Conservation (phyloP, 2,797 vertebrate species). For the Mormyrops boulengeri region DNA sequence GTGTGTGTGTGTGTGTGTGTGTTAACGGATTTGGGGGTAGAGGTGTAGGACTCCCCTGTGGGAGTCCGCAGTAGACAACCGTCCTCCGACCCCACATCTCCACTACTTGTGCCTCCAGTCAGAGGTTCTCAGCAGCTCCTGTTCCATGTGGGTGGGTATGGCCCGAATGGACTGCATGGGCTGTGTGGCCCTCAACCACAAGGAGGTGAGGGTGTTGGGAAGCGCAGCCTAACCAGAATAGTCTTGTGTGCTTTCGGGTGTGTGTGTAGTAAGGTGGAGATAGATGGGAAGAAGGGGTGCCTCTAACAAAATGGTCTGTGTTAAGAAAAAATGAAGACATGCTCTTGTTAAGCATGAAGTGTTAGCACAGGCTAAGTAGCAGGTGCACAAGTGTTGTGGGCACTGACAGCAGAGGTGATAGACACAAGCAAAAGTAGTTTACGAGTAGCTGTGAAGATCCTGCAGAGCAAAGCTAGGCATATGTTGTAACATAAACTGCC, state of each 20-base stretch:
- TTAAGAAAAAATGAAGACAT: background rate
- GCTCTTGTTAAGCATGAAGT: background rate
- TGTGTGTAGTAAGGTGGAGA: background rate
- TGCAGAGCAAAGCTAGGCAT: background rate
- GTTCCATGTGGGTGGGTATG: conserved; percentile 43
- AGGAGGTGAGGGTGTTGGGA: conserved; percentile 61
- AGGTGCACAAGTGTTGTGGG: background rate
- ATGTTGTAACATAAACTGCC: background rate
- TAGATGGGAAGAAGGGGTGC: background rate
- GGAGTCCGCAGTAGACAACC: conserved; percentile 15
- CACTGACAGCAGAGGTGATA: background rate
- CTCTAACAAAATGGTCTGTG: background rate
- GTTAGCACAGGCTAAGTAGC: background rate
- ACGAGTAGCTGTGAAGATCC: background rate
- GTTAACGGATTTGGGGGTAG: conserved; percentile 11
- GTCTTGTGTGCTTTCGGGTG: conserved; percentile 12
- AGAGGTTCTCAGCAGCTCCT: conserved; percentile 52
- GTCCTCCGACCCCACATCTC: conserved; percentile 40
- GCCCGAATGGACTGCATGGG: conserved; percentile 46
- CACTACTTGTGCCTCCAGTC: conserved; percentile 32
- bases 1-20: conserved; percentile 26
- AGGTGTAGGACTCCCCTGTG: conserved; percentile 19
- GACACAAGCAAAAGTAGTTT: background rate
- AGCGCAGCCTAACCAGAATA: conserved; percentile 39
- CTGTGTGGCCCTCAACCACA: conserved; percentile 43